Evolutionary conservation across 2,888 invertebrate species (phyloP).

Genomic region (Antheraea assamensis): DNA sequence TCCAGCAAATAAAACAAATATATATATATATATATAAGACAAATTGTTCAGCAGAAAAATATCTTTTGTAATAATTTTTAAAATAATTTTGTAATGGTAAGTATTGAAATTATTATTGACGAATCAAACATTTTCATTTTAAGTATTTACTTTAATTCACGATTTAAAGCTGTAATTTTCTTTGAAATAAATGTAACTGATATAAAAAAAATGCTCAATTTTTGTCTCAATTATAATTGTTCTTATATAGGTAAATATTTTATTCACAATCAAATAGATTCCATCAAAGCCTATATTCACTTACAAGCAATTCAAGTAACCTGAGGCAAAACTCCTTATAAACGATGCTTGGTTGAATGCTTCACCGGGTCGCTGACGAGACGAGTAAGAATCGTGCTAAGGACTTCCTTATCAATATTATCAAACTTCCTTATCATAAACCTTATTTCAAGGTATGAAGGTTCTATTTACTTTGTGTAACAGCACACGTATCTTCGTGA

Average conservation of each 20-base stretch:
- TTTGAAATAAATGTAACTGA: no score
- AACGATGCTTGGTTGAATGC: constrained; percentile 59
- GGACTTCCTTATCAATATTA: constrained; percentile 43
- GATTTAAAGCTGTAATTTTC: no score
- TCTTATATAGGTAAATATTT: neutral
- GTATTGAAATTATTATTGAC: no score
- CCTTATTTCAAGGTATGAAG: constrained; percentile 23
- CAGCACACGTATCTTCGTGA: neutral
- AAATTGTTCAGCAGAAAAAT: no score
- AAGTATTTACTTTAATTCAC: no score
- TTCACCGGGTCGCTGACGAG: constrained; percentile 55
- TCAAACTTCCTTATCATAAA: constrained; percentile 8
- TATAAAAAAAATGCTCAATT: no score
- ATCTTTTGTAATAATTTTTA: no score
- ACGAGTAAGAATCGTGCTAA: constrained; percentile 64
- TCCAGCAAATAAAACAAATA: no score
- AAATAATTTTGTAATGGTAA: no score
- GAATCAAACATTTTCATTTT: no score
- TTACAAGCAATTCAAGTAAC: constrained; percentile 27
- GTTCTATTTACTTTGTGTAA: constrained; percentile 27
- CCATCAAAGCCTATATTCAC: constrained; percentile 24
- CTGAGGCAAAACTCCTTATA: constrained; percentile 25
- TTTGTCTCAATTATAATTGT: no score
- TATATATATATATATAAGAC: no score
- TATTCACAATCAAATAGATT: constrained; percentile 17